These are phyloP conservation scores for Drosophila santomea DNA, from an alignment of 1,140 invertebrate species.

Conservation along the genomic window DNA sequence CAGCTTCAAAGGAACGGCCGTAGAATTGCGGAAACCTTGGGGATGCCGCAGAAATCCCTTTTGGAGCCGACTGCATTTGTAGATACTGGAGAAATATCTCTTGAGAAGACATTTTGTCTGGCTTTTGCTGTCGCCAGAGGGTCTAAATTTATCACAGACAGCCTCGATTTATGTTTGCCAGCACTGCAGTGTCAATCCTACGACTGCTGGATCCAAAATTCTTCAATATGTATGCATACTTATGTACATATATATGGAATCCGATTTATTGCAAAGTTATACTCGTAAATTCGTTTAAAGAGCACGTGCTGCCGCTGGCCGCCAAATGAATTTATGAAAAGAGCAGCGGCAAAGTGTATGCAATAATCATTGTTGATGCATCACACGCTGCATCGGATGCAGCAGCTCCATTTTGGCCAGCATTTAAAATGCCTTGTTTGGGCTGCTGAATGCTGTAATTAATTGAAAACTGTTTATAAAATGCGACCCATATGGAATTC, in stretches of 20 bases:
- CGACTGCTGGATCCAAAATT: background rate
- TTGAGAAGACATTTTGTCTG: constrained; percentile 52
- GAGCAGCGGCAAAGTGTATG: constrained; percentile 33
- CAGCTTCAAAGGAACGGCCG: constrained; percentile 26
- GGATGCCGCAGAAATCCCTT: constrained; percentile 38
- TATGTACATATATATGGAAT: background rate
- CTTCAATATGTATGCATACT: background rate
- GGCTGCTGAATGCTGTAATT: constrained; percentile 49
- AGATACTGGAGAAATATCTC: constrained; percentile 47
- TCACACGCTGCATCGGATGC: constrained; percentile 30
- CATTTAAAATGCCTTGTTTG: constrained; percentile 51
- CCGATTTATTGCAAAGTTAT: constrained; percentile 6
- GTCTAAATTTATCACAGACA: constrained; percentile 69
- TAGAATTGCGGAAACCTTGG: constrained; percentile 33
- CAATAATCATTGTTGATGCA: constrained; percentile 55
- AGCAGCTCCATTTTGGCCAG: constrained; percentile 2
- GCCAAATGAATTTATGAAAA: constrained; percentile 35
- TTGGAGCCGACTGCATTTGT: constrained; percentile 34
- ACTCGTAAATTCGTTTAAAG: constrained; percentile 26
- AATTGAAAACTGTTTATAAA: constrained; percentile 71
- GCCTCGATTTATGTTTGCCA: constrained; percentile 57
- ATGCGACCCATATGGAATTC: constrained; percentile 35
- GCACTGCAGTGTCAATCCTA: constrained; percentile 22
- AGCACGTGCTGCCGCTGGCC: background rate
- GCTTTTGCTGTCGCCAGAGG: constrained; percentile 31